Evolutionary conservation across 2,888 invertebrate genomes (phyloP).

Genomic region (Eurytoma adleriae): DNA sequence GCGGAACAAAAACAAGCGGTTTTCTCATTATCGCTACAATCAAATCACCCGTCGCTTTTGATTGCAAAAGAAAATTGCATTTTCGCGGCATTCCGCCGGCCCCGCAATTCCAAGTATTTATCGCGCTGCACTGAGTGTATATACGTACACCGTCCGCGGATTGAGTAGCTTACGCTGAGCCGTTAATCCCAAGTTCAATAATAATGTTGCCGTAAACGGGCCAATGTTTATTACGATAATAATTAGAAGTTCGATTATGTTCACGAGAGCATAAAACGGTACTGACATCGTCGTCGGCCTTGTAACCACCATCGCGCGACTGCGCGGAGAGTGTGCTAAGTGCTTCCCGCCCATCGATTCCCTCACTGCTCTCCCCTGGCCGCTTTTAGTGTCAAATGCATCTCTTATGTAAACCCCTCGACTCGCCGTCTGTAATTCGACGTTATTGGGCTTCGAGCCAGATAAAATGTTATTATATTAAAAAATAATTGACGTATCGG

Average conservation of each 20-base stretch:
- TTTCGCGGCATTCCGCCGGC: no score
- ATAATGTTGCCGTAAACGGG: background rate
- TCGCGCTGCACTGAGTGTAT: no score
- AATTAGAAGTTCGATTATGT: conserved; percentile 44
- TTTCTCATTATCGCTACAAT: no score
- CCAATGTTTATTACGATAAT: conserved; percentile 14
- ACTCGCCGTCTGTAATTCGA: conserved; percentile 30
- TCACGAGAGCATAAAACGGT: background rate
- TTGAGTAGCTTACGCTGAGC: background rate
- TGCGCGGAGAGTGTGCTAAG: conserved; percentile 18
- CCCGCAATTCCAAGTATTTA: no score
- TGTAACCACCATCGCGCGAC: background rate
- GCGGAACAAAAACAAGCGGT: no score
- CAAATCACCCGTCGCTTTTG: no score
- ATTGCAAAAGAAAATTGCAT: no score
- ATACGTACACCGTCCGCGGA: background rate
- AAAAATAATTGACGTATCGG: no score
- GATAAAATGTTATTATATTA: background rate
- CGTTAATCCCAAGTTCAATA: conserved; percentile 19
- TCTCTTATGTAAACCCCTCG: conserved; percentile 38
- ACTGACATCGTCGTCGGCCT: background rate
- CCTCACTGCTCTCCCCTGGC: background rate
- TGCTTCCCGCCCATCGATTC: conserved; percentile 47
- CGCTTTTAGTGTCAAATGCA: conserved; percentile 46
- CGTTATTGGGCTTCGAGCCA: background rate